phyloP scores from a whole-genome alignment of 2,113 vertebrate genomes.

The Callospermophilus lateralis region DNA sequence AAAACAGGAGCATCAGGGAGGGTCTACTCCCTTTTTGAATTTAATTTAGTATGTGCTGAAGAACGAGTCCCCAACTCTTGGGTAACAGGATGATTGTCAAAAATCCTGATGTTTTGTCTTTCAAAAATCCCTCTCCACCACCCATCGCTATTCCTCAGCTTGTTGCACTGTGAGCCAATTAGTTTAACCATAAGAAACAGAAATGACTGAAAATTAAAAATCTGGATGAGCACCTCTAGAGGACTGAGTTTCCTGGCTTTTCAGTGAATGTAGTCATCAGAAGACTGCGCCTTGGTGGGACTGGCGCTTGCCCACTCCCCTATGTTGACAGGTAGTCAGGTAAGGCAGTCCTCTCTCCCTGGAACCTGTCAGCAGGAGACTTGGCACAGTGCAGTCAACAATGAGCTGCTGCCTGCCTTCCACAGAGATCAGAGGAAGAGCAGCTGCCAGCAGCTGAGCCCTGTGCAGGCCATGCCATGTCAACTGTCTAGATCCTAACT shows the following conservation, averaged over 20 bases:
- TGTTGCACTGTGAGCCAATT: not conserved
- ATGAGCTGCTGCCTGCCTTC: not conserved
- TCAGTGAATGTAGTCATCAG: not conserved
- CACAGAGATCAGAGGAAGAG: not conserved
- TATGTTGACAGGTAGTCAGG: not conserved
- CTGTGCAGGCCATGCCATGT: not conserved
- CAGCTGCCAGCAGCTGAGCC: not conserved
- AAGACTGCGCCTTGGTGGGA: not conserved
- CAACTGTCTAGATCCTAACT: not conserved
- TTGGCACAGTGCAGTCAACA: not conserved
- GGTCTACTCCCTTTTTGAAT: not conserved
- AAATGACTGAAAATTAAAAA: not conserved
- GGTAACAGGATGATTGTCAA: not conserved
- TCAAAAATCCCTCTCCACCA: not conserved
- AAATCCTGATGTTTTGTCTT: not conserved
- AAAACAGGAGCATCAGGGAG: not conserved
- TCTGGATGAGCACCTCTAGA: not conserved
- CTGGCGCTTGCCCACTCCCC: not conserved
- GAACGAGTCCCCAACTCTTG: not conserved
- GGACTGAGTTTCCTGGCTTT: not conserved
- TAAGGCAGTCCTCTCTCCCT: not conserved
- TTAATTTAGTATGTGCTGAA: not conserved
- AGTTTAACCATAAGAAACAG: slow-evolving; percentile 19
- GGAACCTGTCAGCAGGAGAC: not conserved
- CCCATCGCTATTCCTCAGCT: not conserved